phyloP scores from a whole-genome alignment of 92 coral and sea anemone genomes.

The Muricea muricata region DNA sequence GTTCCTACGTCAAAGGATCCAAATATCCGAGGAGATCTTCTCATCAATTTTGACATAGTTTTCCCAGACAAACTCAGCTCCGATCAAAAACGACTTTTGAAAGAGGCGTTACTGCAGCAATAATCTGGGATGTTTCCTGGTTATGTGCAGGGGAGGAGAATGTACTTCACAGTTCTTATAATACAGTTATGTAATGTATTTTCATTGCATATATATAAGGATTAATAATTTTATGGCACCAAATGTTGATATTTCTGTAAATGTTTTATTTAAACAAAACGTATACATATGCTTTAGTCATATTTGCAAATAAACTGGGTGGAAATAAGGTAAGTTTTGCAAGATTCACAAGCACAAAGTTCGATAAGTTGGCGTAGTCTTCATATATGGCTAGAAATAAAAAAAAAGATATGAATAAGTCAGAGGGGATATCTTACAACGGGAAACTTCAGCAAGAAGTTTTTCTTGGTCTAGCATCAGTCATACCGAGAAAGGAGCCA shows the following conservation, averaged over 20 bases:
- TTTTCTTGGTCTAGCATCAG: no score
- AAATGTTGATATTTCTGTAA: no score
- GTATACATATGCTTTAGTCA: not conserved
- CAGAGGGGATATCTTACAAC: not conserved
- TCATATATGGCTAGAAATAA: constrained; percentile 22
- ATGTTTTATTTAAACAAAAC: no score
- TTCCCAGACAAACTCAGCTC: constrained; percentile 94
- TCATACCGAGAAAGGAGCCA: constrained; percentile 98
- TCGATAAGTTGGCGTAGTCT: constrained; percentile 24
- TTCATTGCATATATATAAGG: no score
- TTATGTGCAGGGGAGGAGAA: not conserved
- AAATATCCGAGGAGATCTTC: constrained; percentile 78
- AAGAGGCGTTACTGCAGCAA: constrained; percentile 82
- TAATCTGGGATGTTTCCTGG: not conserved
- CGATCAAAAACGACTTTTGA: constrained; percentile 92
- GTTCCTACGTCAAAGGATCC: constrained; percentile 92
- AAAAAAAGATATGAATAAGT: not conserved
- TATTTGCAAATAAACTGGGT: not conserved
- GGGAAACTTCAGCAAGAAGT: no score
- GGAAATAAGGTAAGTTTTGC: not conserved
- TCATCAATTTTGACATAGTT: constrained; percentile 87
- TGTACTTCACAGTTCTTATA: no score
- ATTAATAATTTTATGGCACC: no score
- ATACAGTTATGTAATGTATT: no score
- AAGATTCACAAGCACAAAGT: constrained; percentile 9